Conservation (phyloP, 2,113 vertebrate genomes). For the Gymnorhina tibicen region DNA sequence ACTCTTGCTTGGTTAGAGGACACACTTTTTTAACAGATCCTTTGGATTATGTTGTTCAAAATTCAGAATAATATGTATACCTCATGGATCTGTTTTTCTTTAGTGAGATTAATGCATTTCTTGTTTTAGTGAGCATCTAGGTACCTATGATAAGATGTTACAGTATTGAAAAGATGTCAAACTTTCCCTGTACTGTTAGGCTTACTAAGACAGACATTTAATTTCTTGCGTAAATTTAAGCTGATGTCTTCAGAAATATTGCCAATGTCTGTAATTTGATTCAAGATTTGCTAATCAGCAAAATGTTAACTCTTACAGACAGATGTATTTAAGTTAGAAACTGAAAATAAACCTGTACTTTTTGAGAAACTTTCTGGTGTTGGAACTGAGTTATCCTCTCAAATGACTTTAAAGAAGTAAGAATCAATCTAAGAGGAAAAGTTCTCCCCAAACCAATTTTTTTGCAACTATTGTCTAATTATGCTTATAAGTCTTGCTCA, state of each 20-base stretch:
- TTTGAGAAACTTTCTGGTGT: neutral
- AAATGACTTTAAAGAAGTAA: neutral
- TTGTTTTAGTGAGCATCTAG: neutral
- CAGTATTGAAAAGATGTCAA: neutral
- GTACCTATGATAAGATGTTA: neutral
- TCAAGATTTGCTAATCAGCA: slow-evolving; percentile 76
- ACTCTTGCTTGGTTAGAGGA: neutral
- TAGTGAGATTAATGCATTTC: neutral
- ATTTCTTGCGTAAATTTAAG: slow-evolving; percentile 74
- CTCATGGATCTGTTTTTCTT: neutral
- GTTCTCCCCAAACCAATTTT: neutral
- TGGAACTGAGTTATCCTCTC: neutral
- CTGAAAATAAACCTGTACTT: neutral
- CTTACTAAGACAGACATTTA: neutral
- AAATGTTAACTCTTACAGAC: slow-evolving; percentile 81
- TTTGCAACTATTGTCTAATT: neutral
- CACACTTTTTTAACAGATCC: neutral
- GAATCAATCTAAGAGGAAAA: neutral
- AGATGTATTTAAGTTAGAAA: slow-evolving; percentile 78
- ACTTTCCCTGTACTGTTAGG: neutral
- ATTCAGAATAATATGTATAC: neutral
- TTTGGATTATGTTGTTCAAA: neutral
- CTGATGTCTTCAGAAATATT: slow-evolving; percentile 78
- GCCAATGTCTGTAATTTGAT: slow-evolving; percentile 74
- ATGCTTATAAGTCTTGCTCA: neutral